phyloP scores from a whole-genome alignment of 2,113 vertebrate species.

The Dicaeum eximium region DNA sequence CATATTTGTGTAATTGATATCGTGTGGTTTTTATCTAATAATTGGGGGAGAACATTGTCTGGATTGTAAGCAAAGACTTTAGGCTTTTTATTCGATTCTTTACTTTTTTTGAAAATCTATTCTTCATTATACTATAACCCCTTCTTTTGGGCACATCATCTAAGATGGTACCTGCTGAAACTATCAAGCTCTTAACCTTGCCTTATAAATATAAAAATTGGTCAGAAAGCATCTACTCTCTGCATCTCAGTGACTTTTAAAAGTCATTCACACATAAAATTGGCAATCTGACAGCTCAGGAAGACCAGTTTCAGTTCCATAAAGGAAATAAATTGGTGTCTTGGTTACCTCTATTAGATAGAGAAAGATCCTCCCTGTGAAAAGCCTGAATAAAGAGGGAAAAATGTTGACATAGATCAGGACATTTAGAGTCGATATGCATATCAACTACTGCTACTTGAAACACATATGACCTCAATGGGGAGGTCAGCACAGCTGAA shows the following conservation, averaged over 20 bases:
- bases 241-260: slow-evolving; percentile 2
- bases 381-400: neutral
- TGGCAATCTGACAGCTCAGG: slow-evolving; percentile 4
- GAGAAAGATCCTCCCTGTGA: neutral
- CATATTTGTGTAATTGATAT: neutral
- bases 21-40: neutral
- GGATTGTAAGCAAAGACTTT: neutral
- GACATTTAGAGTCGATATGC: neutral
- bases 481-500: neutral
- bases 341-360: neutral
- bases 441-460: neutral
- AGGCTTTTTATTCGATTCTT: neutral
- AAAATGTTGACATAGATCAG: neutral
- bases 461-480: neutral
- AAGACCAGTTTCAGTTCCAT: neutral
- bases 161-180: neutral
- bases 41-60: accelerated
- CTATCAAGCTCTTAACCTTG: neutral
- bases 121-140: neutral
- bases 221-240: neutral
- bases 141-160: neutral
- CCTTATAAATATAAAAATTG: slow-evolving; percentile 17
- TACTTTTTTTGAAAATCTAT: neutral
- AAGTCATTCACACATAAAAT: slow-evolving; percentile 32
- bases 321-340: slow-evolving; percentile 12